A percentile compares a stretch with the other conserved stretches of the same genome.
Evolutionary conservation across 2,113 vertebrate genomes (phyloP).

Genomic region (Mionectes macconnelli): DNA sequence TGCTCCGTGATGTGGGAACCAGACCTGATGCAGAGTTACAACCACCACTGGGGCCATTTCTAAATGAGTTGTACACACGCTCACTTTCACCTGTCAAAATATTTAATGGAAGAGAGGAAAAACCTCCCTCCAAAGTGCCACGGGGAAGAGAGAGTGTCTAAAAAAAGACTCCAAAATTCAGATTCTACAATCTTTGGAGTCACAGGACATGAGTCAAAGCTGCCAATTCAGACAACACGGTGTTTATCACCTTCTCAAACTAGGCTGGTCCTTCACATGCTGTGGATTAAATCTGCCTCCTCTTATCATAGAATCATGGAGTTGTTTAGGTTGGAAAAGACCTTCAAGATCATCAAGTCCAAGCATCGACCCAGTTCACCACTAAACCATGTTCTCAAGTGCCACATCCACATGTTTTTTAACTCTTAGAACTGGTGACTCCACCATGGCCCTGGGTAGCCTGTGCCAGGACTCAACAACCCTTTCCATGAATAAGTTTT

Average conservation of each 20-base stretch:
- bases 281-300: neutral
- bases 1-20: neutral
- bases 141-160: neutral
- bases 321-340: neutral
- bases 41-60: fast-evolving
- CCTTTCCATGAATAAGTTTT: neutral
- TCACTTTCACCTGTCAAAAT: fast-evolving
- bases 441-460: neutral
- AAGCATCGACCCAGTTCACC: neutral
- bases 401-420: neutral
- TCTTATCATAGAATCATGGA: neutral
- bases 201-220: neutral
- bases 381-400: neutral
- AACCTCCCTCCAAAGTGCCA: neutral
- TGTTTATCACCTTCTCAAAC: neutral
- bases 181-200: neutral
- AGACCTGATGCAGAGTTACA: fast-evolving
- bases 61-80: fast-evolving
- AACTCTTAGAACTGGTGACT: neutral
- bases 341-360: neutral
- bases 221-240: neutral
- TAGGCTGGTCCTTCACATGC: neutral
- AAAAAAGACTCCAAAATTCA: neutral
- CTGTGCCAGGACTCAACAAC: neutral
- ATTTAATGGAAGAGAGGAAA: neutral